Conservation (phyloP, 2,797 vertebrate species). For the Salarias fasciatus region DNA sequence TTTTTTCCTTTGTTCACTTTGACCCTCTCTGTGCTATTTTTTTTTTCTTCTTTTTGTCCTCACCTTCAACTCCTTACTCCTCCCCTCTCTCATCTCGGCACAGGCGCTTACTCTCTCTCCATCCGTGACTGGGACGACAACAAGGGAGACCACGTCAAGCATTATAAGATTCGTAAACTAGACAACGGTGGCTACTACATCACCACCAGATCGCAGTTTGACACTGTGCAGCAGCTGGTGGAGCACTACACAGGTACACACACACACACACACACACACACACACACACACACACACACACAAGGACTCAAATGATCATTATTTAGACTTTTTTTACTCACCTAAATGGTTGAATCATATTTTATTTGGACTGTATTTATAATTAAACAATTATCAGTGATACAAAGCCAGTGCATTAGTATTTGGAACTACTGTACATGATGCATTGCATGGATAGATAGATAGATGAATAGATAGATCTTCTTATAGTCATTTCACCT, state of each 20-base stretch:
- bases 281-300: conserved; percentile 71
- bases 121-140: conserved; percentile 93
- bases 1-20: neutral
- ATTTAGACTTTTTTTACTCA: neutral
- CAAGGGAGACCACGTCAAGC: conserved; percentile 94
- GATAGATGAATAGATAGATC: too few relatives aligned
- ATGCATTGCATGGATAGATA: too few relatives aligned
- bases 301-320: too few relatives aligned
- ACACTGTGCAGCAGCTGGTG: conserved; percentile 90
- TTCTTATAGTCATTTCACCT: too few relatives aligned
- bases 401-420: neutral
- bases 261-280: conserved; percentile 62
- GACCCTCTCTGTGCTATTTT: neutral
- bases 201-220: conserved; percentile 94
- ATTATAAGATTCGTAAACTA: conserved; percentile 98
- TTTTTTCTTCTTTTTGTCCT: neutral
- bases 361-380: too few relatives aligned
- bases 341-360: too few relatives aligned
- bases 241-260: conserved; percentile 90
- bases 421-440: too few relatives aligned
- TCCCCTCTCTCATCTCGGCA: neutral
- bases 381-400: neutral
- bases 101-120: conserved; percentile 95
- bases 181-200: conserved; percentile 97
- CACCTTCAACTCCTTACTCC: fast-evolving